Conservation (phyloP, 2,797 vertebrate species). For the Limosa lapponica region DNA sequence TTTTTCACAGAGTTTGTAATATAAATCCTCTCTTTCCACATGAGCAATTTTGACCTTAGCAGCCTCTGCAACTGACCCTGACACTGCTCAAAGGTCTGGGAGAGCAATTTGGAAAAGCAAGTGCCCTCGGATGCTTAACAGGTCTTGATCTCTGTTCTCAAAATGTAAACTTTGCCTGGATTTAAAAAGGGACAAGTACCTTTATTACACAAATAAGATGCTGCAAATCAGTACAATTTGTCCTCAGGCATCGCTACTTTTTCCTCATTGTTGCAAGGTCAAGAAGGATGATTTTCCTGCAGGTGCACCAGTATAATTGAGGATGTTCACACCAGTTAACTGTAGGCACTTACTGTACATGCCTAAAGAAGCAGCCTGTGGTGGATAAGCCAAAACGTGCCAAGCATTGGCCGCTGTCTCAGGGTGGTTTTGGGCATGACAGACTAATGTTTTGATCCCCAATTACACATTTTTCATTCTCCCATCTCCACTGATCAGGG, state of each 20-base stretch:
- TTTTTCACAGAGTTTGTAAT: neutral
- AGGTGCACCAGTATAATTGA: neutral
- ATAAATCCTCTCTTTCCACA: constrained; percentile 19
- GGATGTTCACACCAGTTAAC: neutral
- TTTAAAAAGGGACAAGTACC: neutral
- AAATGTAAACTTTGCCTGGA: neutral
- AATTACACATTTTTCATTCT: neutral
- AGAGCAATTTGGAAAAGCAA: constrained; percentile 29
- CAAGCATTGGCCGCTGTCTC: neutral
- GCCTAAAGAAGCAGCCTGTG: neutral
- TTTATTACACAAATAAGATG: neutral
- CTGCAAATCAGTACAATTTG: neutral
- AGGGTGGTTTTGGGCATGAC: neutral
- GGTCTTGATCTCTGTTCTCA: neutral
- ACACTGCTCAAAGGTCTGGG: constrained; percentile 11
- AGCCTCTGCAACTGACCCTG: constrained; percentile 35
- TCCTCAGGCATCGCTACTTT: neutral
- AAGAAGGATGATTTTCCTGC: neutral
- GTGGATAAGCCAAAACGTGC: neutral
- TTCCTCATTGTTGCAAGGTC: neutral
- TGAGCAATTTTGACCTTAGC: constrained; percentile 42
- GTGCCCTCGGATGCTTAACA: neutral
- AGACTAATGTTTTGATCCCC: neutral
- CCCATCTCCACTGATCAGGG: neutral
- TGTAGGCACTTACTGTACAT: neutral